Base-by-base conservation (phyloP, 92 coral and sea anemone genomes). In the Metridium senile region DNA sequence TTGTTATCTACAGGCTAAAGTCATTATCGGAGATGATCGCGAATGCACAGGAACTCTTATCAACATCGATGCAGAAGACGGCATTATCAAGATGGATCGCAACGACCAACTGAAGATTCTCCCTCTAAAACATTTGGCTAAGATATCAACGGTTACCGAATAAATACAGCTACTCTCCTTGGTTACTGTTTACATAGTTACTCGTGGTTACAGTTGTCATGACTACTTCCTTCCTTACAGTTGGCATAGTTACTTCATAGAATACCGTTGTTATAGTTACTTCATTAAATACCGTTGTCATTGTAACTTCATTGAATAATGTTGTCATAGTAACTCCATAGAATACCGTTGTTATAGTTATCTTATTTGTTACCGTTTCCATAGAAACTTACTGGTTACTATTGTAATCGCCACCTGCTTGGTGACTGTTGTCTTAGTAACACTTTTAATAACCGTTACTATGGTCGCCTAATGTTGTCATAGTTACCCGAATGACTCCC, bases 61-160 rank as follows among this genome's bases (percentile, higher is more conserved):
- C 74, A 93, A 95, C 74, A 95, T 95, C 52, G 99, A 95, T 74
- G 97, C 89, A 31, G 87, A 85, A 1, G 99, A 95, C 51, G 99
- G 95, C 6, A 92, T 95, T 67, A 95, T 95, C 11, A 95, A 95
- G 74, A 95, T 95, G 99, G 99, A 95, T 62, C 82, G 84, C 32
- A 89, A 84, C 4, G 99, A 92, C 11, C 91, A 95, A 39, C 89
- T 95, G 29, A 92, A 89, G 87, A 90, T 95, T 68, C 89, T 93
- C 21, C 97, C 97, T 22, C 86, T 95, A 46, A 86, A 89, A 56
- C 84, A 64, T 32, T 78, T 95, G 51, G 99, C 95, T 2, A 95
- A 93, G 61, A 75, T 95, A 58, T 90, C 93, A 1, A 79, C 92
- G 8, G 82, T 89, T 1, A 46, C 85, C 27, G 88, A 76, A 23